Base-by-base conservation (phyloP, 2,113 vertebrate genomes). In the Centropus unirufus region DNA sequence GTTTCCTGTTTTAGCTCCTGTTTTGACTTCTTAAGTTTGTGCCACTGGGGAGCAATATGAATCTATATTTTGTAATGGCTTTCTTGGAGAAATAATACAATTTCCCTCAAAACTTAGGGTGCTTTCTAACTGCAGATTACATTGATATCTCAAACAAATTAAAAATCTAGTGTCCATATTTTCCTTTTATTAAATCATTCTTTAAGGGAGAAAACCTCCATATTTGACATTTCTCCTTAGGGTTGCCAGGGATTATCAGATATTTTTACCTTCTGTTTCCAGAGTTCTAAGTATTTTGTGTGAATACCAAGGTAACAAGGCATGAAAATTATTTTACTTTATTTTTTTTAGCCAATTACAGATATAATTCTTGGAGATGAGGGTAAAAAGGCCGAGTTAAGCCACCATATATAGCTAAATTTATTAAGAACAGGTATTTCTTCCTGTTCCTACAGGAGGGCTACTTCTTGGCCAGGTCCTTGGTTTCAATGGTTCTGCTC, bases 31-130 rank as follows among this genome's bases (percentile, higher is more conserved):
- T 70, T 51, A 55, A 68, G 49, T 92, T 89, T 87, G 47, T 59
- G 66, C 49, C 70, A 72, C 69, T 47, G 39, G 57, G 93, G 92
- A 96, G 77, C 57, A 89, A 92, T 87, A 96, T 4, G 73, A 92
- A 78, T 78, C 57, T 72, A 22, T 73, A 51, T 81, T 92, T 84
- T 89, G 24, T 68, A 72, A 32, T 78, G 64, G 61, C 47, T 72
- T 9, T 59, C 84, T 84, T 68, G 77, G 62, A 89, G 74, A 68
- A 89, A 90, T 27, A 72, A 55, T 30, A 52, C 23, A 39, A 30
- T 89, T 87, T 91, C 27, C 34, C 54, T 89, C 66, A 44, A 89
- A 89, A 82, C 22, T 42, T 39, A 23, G 9, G 19, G 29, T 82
- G 22, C 39, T 42, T 78, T 93, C 57, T 61, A 84, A 57, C 9